These are phyloP conservation scores for Quiscalus mexicanus DNA, from an alignment of 2,113 vertebrate species.

Conservation along the genomic window DNA sequence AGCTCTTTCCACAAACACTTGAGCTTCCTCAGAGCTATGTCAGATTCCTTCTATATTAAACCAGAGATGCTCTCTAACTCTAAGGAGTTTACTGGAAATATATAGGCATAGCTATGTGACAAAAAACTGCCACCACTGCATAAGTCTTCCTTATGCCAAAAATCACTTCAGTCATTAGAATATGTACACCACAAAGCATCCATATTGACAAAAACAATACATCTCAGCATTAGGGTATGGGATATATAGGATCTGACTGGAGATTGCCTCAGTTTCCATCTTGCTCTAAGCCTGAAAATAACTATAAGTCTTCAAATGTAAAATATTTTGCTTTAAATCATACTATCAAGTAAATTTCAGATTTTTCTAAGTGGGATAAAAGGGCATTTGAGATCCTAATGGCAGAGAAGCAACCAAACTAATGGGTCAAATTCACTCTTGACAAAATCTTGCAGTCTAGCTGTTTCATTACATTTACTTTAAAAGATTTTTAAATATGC, in stretches of 20 bases:
- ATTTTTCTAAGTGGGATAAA: not conserved
- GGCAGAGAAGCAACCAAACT: not conserved
- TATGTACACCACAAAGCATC: not conserved
- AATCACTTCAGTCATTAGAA: not conserved
- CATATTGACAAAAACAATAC: not conserved
- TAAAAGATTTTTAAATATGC: not conserved
- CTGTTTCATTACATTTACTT: not conserved
- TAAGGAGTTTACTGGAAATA: not conserved
- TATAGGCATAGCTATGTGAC: not conserved
- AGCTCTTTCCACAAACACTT: slow-evolving; percentile 41
- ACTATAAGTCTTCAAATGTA: not conserved
- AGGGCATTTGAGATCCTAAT: not conserved
- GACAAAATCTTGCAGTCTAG: not conserved
- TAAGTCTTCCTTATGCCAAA: not conserved
- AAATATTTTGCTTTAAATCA: slow-evolving; percentile 42
- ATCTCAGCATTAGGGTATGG: not conserved
- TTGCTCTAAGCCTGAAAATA: slow-evolving; percentile 27
- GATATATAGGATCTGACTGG: not conserved
- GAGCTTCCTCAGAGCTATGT: not conserved
- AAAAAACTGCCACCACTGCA: not conserved
- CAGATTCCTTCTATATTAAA: not conserved
- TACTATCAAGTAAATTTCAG: not conserved
- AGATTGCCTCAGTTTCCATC: not conserved
- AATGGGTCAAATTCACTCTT: not conserved
- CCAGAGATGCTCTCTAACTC: not conserved